phyloP scores from a whole-genome alignment of 2,113 vertebrate genomes.

The Indicator maculatus region DNA sequence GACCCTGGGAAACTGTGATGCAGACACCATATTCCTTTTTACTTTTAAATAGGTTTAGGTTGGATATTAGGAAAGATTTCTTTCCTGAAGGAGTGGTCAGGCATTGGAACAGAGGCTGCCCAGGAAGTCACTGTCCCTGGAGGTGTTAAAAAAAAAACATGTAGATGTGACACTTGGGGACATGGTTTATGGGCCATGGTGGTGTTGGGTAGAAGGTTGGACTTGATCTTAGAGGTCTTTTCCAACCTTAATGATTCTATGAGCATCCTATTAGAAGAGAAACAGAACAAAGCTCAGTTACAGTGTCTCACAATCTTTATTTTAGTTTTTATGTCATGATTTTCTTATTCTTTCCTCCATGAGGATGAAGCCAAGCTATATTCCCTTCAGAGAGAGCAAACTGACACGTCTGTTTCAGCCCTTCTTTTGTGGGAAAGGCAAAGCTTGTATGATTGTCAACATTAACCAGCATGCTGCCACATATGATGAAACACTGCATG shows the following conservation, averaged over 20 bases:
- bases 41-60: neutral
- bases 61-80: too few species aligned
- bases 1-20: neutral
- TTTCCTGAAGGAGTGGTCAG: too few species aligned
- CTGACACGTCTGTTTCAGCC: constrained; percentile 90
- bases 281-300: neutral
- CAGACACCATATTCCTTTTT: neutral
- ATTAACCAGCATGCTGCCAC: constrained; percentile 87
- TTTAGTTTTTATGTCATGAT: neutral
- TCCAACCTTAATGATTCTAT: too few species aligned
- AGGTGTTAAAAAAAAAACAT: too few species aligned
- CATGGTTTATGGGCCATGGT: too few species aligned
- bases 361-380: constrained; percentile 68
- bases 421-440: constrained; percentile 86
- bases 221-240: too few species aligned
- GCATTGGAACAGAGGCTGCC: too few species aligned
- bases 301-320: neutral
- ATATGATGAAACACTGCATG: constrained; percentile 88
- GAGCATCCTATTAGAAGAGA: neutral
- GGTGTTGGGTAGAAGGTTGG: too few species aligned
- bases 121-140: too few species aligned
- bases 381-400: constrained; percentile 92
- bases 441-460: constrained; percentile 89
- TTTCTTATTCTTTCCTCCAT: neutral
- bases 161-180: too few species aligned